Evolutionary conservation across 1,140 invertebrate genomes (phyloP).

Genomic region (Phymorhynchus buccinoides): DNA sequence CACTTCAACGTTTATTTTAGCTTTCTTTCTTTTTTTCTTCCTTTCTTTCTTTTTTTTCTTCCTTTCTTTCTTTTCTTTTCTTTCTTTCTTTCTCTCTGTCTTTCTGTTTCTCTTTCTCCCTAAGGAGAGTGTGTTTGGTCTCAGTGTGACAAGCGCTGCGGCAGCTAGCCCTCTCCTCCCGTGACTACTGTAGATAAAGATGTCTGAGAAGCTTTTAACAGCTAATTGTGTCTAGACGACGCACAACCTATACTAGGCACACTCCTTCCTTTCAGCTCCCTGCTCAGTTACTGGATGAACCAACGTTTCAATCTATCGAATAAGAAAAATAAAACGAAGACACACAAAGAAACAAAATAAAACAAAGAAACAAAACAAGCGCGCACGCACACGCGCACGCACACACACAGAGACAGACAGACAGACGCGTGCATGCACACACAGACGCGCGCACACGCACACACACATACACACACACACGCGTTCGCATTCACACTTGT

Average conservation of each 20-base stretch:
- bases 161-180: not conserved
- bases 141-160: too few relatives aligned
- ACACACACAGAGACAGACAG: not conserved
- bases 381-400: not conserved
- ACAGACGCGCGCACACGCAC: not conserved
- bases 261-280: too few relatives aligned
- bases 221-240: not conserved
- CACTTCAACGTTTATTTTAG: too few relatives aligned
- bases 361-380: not conserved
- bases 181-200: too few relatives aligned
- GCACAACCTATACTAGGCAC: too few relatives aligned
- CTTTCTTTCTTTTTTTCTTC: not conserved
- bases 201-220: not conserved
- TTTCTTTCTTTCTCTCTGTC: not conserved
- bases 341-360: too few relatives aligned
- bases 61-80: not conserved
- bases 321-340: too few relatives aligned
- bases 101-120: not conserved
- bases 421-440: not conserved
- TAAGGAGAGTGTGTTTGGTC: too few relatives aligned
- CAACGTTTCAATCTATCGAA: too few relatives aligned
- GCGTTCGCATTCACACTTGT: not conserved
- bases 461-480: slow-evolving; percentile 20
- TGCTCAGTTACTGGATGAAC: not conserved
- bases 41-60: not conserved